Percentiles rank a stretch among this genome's conserved stretches.
phyloP scores from a whole-genome alignment of 2,797 vertebrate species.

The Alca torda region DNA sequence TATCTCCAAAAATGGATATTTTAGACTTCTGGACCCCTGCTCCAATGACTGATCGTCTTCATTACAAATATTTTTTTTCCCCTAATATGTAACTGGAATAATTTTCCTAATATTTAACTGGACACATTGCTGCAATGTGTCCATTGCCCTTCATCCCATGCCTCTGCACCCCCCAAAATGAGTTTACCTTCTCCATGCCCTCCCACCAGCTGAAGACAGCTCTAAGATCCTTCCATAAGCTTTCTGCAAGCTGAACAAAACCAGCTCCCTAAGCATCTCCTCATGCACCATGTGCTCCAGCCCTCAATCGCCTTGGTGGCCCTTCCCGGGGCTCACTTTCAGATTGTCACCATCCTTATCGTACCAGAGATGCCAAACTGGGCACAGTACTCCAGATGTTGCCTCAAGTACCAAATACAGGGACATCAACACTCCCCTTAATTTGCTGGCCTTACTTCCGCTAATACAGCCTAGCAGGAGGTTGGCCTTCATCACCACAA shows the following conservation, averaged over 20 bases:
- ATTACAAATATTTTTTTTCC: fast-evolving
- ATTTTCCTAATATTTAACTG: background rate
- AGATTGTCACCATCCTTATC: background rate
- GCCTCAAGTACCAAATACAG: background rate
- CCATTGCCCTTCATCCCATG: background rate
- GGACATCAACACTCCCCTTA: background rate
- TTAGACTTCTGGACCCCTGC: background rate
- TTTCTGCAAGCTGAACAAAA: background rate
- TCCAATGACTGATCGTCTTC: background rate
- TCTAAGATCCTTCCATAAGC: background rate
- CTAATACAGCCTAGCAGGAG: background rate
- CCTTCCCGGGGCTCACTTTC: background rate
- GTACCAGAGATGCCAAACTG: background rate
- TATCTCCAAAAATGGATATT: background rate
- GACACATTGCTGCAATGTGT: background rate
- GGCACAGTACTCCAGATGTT: background rate
- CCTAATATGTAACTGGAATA: background rate
- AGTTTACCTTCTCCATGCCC: background rate
- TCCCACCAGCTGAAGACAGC: background rate
- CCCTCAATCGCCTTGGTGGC: background rate
- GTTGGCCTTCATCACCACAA: background rate
- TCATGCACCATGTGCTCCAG: background rate
- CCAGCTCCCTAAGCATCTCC: background rate
- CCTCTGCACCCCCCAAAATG: fast-evolving
- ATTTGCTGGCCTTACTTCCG: fast-evolving